Evolutionary conservation across 2,797 vertebrate genomes (phyloP).

Genomic region (Mormyrops boulengeri): DNA sequence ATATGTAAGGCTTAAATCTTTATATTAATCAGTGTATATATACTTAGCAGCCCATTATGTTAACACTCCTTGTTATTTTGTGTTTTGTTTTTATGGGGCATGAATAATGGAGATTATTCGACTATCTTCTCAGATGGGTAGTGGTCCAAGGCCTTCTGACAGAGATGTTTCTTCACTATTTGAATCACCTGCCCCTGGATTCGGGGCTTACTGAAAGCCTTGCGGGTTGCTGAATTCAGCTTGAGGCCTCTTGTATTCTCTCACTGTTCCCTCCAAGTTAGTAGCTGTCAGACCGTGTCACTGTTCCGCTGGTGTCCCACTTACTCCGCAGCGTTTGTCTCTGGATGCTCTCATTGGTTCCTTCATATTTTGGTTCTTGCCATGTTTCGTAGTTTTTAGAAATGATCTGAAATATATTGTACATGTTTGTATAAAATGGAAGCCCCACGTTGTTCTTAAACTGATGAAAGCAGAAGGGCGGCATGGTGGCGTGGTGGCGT

Average conservation of each 20-base stretch:
- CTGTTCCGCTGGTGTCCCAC: not conserved
- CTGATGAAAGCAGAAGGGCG: not conserved
- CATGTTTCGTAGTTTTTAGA: not conserved
- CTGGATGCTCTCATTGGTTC: not conserved
- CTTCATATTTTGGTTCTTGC: not conserved
- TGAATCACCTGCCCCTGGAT: not conserved
- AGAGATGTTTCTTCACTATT: not conserved
- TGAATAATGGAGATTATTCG: not conserved
- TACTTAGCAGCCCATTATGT: not conserved
- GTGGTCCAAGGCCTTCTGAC: not conserved
- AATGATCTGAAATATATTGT: not conserved
- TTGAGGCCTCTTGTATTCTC: not conserved
- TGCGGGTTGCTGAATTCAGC: not conserved
- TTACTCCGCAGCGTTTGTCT: not conserved
- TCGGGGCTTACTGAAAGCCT: not conserved
- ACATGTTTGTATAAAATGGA: not conserved
- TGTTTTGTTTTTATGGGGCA: not conserved
- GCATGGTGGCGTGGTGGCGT: not conserved
- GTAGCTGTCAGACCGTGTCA: not conserved
- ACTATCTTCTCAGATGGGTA: not conserved
- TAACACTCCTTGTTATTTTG: not conserved
- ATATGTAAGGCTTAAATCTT: not conserved
- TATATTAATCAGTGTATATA: not conserved
- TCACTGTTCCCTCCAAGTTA: not conserved
- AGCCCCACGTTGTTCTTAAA: not conserved